Percentiles rank a stretch among this genome's conserved stretches.
phyloP scores from a whole-genome alignment of 64 coral and sea anemone genomes.

The Pocillopora damicornis region DNA sequence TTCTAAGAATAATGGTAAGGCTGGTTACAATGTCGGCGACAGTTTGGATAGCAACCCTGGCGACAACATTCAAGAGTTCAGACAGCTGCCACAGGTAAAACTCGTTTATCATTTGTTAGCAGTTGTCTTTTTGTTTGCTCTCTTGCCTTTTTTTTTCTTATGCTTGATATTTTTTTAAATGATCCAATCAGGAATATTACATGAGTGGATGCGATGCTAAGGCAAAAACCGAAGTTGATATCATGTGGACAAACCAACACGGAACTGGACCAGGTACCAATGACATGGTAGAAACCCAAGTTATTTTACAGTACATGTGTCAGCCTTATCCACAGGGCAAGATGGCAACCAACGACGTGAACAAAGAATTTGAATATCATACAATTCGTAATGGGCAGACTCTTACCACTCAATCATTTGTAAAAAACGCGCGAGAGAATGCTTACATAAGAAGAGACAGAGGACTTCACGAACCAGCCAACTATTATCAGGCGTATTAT shows the following conservation, averaged over 20 bases:
- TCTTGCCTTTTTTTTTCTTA: not conserved
- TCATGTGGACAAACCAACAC: conserved; percentile 45
- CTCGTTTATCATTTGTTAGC: not conserved
- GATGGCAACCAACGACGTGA: not conserved
- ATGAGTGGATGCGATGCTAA: conserved; percentile 10
- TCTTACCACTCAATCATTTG: not conserved
- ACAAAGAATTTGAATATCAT: not conserved
- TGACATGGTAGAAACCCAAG: conserved; percentile 30
- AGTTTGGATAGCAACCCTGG: not conserved
- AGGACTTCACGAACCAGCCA: conserved; percentile 23
- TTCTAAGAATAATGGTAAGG: conserved; percentile 25
- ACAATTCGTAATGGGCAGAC: conserved; percentile 24
- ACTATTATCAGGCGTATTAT: conserved; percentile 19
- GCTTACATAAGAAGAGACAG: not conserved
- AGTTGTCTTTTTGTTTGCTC: not conserved
- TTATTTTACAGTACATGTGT: conserved; percentile 45
- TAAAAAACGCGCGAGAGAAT: not conserved
- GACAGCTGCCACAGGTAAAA: conserved; percentile 27
- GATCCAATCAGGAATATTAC: conserved; percentile 9
- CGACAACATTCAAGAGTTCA: conserved; percentile 14
- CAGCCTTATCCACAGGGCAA: conserved; percentile 8
- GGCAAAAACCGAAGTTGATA: conserved; percentile 26
- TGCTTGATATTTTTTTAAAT: not conserved
- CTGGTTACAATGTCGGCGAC: conserved; percentile 36
- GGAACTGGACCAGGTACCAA: conserved; percentile 3